phyloP scores from a whole-genome alignment of 2,113 vertebrate genomes.

The Dermatemys mawii region DNA sequence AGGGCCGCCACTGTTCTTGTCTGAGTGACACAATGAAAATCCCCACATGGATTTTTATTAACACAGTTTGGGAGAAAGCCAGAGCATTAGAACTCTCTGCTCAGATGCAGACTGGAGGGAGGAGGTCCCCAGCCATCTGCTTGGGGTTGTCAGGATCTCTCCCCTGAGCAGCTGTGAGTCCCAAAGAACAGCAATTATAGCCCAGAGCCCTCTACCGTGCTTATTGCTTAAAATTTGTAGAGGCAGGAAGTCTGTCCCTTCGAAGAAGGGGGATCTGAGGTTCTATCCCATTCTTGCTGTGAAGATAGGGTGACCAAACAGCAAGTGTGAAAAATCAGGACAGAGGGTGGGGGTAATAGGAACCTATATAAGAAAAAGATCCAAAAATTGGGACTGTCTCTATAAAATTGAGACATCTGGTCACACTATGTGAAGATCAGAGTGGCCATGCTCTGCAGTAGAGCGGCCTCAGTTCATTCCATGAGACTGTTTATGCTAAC shows the following conservation, averaged over 20 bases:
- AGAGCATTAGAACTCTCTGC: not conserved
- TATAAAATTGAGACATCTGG: too few relatives aligned
- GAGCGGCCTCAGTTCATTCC: not conserved
- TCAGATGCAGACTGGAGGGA: not conserved
- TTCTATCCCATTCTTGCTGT: not conserved
- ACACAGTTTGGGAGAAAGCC: not conserved
- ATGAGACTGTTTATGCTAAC: not conserved
- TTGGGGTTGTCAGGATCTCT: not conserved
- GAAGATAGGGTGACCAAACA: too few relatives aligned
- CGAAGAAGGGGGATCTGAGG: not conserved
- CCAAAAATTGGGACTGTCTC: too few relatives aligned
- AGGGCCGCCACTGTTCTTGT: not conserved
- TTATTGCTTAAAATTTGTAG: not conserved
- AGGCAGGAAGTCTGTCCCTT: not conserved
- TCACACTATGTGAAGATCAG: not conserved
- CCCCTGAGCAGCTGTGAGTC: not conserved
- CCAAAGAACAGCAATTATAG: not conserved
- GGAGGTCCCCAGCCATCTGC: not conserved
- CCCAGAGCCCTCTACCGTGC: not conserved
- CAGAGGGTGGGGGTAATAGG: too few relatives aligned
- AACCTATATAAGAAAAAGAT: too few relatives aligned
- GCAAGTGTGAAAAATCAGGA: too few relatives aligned
- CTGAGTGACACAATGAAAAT: not conserved
- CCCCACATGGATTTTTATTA: not conserved
- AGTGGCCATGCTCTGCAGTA: not conserved